Evolutionary conservation across 2,797 vertebrate genomes (phyloP), one percentile per base, ranked within the genome.

Genomic region (Cirrhinus mrigala): DNA sequence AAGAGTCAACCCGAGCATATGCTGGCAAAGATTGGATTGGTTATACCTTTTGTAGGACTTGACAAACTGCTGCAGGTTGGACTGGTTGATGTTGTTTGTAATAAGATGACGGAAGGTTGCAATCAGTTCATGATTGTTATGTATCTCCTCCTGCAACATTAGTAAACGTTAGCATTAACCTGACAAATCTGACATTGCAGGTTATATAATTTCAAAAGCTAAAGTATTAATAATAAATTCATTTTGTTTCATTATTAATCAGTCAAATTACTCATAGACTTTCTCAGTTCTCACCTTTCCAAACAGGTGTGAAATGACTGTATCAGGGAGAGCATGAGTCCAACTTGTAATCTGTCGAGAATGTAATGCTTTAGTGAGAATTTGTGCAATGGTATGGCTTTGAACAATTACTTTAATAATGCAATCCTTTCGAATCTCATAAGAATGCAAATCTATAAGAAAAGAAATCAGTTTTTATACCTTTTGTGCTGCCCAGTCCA

Each of bases 91-190:
- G 27, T 95, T 96, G 0, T 95, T 94, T 50, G 94, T 88, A 91
- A 99, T 96, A 92, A 97, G 95, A 90, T 98, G 96, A 80, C 97
- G 98, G 90, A 98, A 99, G 16, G 96, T 97, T 48, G 96, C 93
- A 4, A 99, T 96, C 80, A 98, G 94, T 85, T 98, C 96, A 1
- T 95, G 96, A 85, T 97, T 98, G 89, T 84, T 96, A 83, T 97
- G 96, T 90, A 99, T 97, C 83, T 99, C 97, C 8, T 97, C 97
- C 98, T 99, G 93, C 69, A 91, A 82, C 16, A 52, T 50, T 18
- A 75, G 8, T 46, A 16, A 48, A 73, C 0, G 6, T 73, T 73
- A 66, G 27, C 6, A 18, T 33, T 33, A 16, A 66, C 0, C 3
- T 66, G 62, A 66, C 11, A 56, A 56, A 76, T 9, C 1, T 20